These are phyloP conservation scores for Galago senegalensis DNA, from an alignment of 2,797 vertebrate species.

Conservation along the genomic window DNA sequence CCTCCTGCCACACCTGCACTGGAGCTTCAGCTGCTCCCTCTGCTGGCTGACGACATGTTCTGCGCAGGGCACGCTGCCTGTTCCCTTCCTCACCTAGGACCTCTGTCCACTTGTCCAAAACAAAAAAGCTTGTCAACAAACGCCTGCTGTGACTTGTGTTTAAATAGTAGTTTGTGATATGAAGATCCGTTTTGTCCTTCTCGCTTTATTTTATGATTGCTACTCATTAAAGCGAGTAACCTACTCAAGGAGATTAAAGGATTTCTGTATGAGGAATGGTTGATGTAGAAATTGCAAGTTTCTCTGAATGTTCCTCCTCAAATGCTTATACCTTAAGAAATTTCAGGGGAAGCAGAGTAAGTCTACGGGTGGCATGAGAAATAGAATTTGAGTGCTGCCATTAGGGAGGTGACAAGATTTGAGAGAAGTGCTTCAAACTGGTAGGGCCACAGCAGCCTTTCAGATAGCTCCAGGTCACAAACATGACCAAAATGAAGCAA, in stretches of 20 bases:
- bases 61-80: not conserved
- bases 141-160: not conserved
- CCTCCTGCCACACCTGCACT: not conserved
- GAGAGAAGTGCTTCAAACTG: not conserved
- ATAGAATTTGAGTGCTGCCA: not conserved
- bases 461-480: not conserved
- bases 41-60: not conserved
- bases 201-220: not conserved
- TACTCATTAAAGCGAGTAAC: not conserved
- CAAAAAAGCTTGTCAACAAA: not conserved
- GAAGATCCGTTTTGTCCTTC: not conserved
- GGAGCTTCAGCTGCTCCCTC: not conserved
- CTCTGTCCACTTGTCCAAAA: not conserved
- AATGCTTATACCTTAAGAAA: not conserved
- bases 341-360: not conserved
- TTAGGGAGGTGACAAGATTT: not conserved
- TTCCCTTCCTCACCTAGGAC: not conserved
- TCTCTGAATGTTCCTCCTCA: not conserved
- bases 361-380: not conserved
- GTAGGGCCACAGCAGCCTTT: not conserved
- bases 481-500: not conserved
- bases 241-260: not conserved
- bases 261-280: conserved; percentile 28
- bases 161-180: not conserved
- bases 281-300: not conserved